Base-by-base conservation (phyloP, 92 coral and sea anemone species). In the Paramuricea clavata region DNA sequence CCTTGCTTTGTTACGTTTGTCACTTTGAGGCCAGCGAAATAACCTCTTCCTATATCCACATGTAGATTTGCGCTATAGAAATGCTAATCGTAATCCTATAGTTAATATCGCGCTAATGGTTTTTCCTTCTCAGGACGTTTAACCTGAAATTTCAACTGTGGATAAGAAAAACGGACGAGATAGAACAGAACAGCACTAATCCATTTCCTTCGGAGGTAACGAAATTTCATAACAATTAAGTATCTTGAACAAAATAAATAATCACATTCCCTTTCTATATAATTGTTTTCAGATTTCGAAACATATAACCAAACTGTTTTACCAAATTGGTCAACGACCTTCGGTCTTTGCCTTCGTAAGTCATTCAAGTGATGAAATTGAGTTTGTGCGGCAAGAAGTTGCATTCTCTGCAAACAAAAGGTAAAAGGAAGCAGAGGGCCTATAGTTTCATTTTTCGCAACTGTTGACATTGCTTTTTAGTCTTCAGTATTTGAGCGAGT, bases 91-190 rank as follows among this genome's bases (percentile, higher is more conserved):
- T n/a, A n/a, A n/a, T n/a, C n/a, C n/a, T n/a, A n/a, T n/a, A n/a
- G n/a, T n/a, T n/a, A n/a, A n/a, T n/a, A n/a, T n/a, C n/a, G n/a
- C n/a, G n/a, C n/a, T n/a, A n/a, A n/a, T 31, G 13, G 9, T 73
- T 19, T 19, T 49, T 11, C 16, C 59, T 42, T 12, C 35, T 59
- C 11, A 79, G 84, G 8, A 43, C 41, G 0, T 59, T 36, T 25
- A 59, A 61, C 35, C 36, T 79, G 84, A 39, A 79, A 65, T 59
- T 79, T 79, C 54, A 79, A 16, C 57, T 79, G 64, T 79, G 84
- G 84, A 57, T 79, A 6, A 39, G 59, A 32, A 61, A 79, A 49
- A n/a, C 27, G 13, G 42, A 41, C 19, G 84, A 59, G 57, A 39
- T 65, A 19, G 47, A 49, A 36, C 44, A 76, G 0, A 49, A 76